Conservation (phyloP, 1,140 invertebrate species). For the Caligus rogercresseyi region DNA sequence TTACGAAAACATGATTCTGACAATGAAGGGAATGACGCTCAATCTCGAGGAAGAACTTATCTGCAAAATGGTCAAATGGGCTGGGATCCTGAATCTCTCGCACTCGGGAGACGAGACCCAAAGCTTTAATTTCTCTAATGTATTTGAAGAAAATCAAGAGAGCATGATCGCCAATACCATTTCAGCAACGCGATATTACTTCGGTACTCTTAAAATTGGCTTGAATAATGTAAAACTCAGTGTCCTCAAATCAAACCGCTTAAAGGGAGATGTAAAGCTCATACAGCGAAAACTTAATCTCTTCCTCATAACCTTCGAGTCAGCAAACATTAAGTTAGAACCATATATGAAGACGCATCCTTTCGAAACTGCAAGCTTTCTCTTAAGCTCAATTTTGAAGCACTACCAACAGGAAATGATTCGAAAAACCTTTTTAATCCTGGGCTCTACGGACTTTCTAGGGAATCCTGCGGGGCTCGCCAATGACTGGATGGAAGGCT, state of each 20-base stretch:
- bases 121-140: conserved; percentile 26
- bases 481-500: conserved; percentile 84
- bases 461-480: conserved; percentile 91
- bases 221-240: conserved; percentile 62
- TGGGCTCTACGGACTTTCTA: conserved; percentile 89
- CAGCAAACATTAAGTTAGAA: conserved; percentile 77
- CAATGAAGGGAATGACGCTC: conserved; percentile 60
- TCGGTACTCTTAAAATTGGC: conserved; percentile 60
- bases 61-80: conserved; percentile 58
- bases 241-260: conserved; percentile 60
- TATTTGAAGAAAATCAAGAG: conserved; percentile 41
- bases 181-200: conserved; percentile 69
- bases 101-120: conserved; percentile 43
- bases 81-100: conserved; percentile 29
- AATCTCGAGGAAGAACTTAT: conserved; percentile 72
- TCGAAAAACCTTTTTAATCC: conserved; percentile 56
- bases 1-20: conserved; percentile 56
- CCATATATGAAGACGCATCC: conserved; percentile 63
- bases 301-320: conserved; percentile 84
- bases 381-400: conserved; percentile 51
- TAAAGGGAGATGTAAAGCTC: conserved; percentile 49
- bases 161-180: conserved; percentile 57
- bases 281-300: conserved; percentile 72
- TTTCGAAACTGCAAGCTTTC: conserved; percentile 66
- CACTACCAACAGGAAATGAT: conserved; percentile 50